A percentile compares a stretch with the other conserved stretches of the same genome.
Evolutionary conservation across 1,140 invertebrate species (phyloP).

Genomic region (Eriocheir sinensis): DNA sequence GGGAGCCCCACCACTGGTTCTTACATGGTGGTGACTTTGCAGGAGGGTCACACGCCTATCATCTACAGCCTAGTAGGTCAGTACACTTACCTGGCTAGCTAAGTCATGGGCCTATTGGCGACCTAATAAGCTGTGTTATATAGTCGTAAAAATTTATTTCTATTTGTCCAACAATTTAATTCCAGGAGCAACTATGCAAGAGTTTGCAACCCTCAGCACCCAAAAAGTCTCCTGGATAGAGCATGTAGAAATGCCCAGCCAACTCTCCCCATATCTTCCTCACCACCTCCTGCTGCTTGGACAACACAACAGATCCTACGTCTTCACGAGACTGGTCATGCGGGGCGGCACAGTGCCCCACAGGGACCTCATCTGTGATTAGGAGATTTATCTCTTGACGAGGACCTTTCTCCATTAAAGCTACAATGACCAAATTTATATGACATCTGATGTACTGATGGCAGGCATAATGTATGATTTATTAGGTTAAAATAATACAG

Average conservation of each 20-base stretch:
- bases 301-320: neutral
- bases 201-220: constrained; percentile 34
- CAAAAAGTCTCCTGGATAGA: constrained; percentile 14
- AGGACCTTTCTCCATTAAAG: too few species aligned
- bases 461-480: neutral
- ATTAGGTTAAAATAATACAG: neutral
- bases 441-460: neutral
- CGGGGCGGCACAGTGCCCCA: constrained; percentile 12
- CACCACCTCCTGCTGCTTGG: constrained; percentile 56
- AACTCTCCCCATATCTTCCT: neutral
- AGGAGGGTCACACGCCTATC: neutral
- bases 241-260: neutral
- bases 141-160: neutral
- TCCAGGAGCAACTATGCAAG: constrained; percentile 35
- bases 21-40: constrained; percentile 38
- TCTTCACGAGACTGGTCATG: constrained; percentile 47
- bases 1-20: constrained; percentile 14
- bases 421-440: too few species aligned
- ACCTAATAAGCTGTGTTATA: neutral
- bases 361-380: neutral
- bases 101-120: too few species aligned
- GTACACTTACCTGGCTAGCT: neutral
- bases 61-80: constrained; percentile 39
- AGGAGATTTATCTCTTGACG: too few species aligned
- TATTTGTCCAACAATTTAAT: neutral